Base-by-base conservation (phyloP, 1,140 invertebrate genomes). In the Drosophila micromelanica region DNA sequence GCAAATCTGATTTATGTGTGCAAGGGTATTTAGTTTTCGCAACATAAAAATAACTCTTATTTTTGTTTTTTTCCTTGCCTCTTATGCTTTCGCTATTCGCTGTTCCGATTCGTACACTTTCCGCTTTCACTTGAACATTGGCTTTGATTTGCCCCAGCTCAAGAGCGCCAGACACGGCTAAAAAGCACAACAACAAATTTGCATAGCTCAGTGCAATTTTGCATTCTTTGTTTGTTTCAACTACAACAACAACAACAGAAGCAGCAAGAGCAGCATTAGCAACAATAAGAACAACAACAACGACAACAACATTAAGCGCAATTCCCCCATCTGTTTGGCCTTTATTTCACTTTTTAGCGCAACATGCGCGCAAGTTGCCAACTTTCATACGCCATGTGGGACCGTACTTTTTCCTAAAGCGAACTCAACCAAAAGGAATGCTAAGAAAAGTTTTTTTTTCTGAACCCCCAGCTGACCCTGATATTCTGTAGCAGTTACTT, bases 321-420 rank as follows among this genome's bases (percentile, higher is more conserved):
- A 86, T 75, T 85, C 81, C 81, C 80, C n/a, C 45, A 70, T 61
- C 76, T 71, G 63, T 43, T 46, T 51, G 62, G 49, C 55, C 55
- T 65, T 72, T 78, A 74, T 84, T 84, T 69, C 54, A 75, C 60
- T 77, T 76, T 84, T 84, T 80, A 63, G 69, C 56, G 64, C 61
- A 68, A 46, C 42, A 45, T 59, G 67, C 76, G 77, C 75, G 65
- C 55, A 85, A 80, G 63, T 80, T 84, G 70, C 59, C 67, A 86
- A 86, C 82, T 86, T 86, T 86, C 82, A 86, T 86, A 87, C 75
- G 75, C 81, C 81, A 81, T 87, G 78, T 86, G 81, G 81, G 81
- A 86, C 81, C 81, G 82, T 82, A 74, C 73, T 86, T 86, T 84
- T 61, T 67, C 13, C 62, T 27, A 4, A 61, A 57, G 57, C 51